These are phyloP conservation scores for Ivindomyrus marchei DNA, from an alignment of 2,113 vertebrate species.

Conservation along the genomic window DNA sequence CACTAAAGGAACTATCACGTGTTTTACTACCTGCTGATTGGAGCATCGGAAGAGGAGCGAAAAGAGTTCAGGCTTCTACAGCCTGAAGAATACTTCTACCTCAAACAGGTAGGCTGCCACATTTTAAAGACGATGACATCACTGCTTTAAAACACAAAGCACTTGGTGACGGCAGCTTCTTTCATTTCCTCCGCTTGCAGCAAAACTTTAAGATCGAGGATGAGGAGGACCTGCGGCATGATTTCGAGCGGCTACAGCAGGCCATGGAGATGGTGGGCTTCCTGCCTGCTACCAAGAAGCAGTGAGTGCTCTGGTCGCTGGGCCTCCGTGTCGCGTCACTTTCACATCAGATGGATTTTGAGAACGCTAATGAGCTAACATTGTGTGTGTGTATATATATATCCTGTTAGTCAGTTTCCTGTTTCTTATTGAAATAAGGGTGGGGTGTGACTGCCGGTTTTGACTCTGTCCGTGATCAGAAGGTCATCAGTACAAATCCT, in stretches of 20 bases:
- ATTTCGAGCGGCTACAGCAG: slow-evolving; percentile 92
- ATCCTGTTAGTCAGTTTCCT: background rate
- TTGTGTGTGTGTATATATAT: background rate
- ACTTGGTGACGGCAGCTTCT: background rate
- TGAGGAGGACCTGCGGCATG: slow-evolving; percentile 86
- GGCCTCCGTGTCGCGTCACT: background rate
- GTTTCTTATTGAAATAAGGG: slow-evolving; percentile 1
- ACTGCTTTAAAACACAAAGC: background rate
- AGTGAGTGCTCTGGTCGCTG: slow-evolving; percentile 61
- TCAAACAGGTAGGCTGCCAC: slow-evolving; percentile 81
- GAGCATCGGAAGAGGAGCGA: slow-evolving; percentile 78
- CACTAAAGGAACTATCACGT: slow-evolving; percentile 89
- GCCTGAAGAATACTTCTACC: slow-evolving; percentile 96
- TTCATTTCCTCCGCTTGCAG: slow-evolving; percentile 44
- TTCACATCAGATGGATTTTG: background rate
- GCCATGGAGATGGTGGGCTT: slow-evolving; percentile 99
- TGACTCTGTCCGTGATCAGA: background rate
- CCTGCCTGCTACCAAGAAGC: slow-evolving; percentile 86
- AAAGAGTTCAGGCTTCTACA: slow-evolving; percentile 86
- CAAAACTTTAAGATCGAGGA: slow-evolving; percentile 97
- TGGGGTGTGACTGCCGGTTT: background rate
- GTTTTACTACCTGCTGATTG: slow-evolving; percentile 94
- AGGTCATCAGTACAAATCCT: background rate
- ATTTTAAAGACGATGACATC: background rate
- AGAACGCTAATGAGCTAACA: background rate